Percentiles rank a stretch among this genome's conserved stretches.
These are phyloP conservation scores for Chironomus striatipennis DNA, from an alignment of 1,140 invertebrate genomes.

Conservation along the genomic window DNA sequence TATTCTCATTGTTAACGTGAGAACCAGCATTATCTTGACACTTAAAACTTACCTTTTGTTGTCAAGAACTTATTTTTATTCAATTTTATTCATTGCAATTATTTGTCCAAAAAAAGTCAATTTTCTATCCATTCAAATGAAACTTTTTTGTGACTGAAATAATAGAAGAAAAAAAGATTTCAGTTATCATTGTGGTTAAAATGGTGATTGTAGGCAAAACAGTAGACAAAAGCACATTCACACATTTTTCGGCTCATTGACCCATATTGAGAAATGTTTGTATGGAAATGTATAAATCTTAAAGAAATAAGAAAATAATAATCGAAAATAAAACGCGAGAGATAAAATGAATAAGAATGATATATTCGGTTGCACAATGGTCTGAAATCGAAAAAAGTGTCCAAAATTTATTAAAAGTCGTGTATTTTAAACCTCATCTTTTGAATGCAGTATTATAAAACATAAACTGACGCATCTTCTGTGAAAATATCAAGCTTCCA, in stretches of 20 bases:
- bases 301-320: too few species aligned
- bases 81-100: background rate
- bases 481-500: too few species aligned
- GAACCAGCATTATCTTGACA: slow-evolving; percentile 7
- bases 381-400: too few species aligned
- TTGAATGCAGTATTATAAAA: too few species aligned
- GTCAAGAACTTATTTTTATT: background rate
- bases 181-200: background rate
- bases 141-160: background rate
- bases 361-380: too few species aligned
- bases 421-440: too few species aligned
- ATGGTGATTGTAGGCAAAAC: background rate
- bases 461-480: too few species aligned
- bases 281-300: too few species aligned
- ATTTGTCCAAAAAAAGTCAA: background rate
- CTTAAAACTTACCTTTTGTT: background rate
- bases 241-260: slow-evolving; percentile 6
- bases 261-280: background rate
- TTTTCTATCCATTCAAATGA: background rate
- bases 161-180: too few species aligned
- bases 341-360: too few species aligned
- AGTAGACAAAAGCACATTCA: background rate
- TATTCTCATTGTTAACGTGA: background rate
- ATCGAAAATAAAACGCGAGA: too few species aligned
- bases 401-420: too few species aligned